Evolutionary conservation across 2,888 invertebrate species (phyloP).

Genomic region (Saturnia japonica): DNA sequence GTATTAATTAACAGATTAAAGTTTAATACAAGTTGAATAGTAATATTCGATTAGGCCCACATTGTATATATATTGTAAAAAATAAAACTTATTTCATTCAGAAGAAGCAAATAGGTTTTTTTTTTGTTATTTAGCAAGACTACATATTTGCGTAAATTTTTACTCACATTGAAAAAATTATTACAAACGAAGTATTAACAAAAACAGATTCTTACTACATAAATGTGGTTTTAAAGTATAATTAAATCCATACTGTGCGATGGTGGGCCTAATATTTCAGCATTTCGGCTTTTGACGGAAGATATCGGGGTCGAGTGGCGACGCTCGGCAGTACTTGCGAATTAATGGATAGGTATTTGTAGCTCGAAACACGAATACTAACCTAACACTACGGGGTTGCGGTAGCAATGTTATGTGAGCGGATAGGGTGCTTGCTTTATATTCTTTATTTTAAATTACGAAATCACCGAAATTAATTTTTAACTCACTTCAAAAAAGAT

Average conservation of each 20-base stretch:
- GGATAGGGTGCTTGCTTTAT: neutral
- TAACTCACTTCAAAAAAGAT: too few relatives aligned
- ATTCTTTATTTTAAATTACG: neutral
- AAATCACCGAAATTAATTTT: too few relatives aligned
- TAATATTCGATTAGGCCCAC: too few relatives aligned
- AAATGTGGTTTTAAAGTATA: neutral
- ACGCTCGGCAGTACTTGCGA: conserved; percentile 15
- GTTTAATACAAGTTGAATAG: too few relatives aligned
- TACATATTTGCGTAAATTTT: too few relatives aligned
- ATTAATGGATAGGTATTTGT: conserved; percentile 19
- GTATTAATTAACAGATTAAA: too few relatives aligned
- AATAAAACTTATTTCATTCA: too few relatives aligned
- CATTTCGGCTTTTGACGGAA: conserved; percentile 16
- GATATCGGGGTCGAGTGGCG: conserved; percentile 20
- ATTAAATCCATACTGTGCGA: neutral
- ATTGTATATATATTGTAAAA: too few relatives aligned
- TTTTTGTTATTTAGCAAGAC: too few relatives aligned
- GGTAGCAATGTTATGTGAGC: neutral
- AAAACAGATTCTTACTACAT: neutral
- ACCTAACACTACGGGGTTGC: neutral
- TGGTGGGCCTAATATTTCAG: conserved; percentile 1
- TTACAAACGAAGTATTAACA: too few relatives aligned
- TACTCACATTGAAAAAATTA: too few relatives aligned
- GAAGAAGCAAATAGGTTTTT: too few relatives aligned
- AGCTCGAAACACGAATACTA: conserved; percentile 13